phyloP scores from a whole-genome alignment of 2,113 vertebrate species.

The Coptodon bakossiorum region DNA sequence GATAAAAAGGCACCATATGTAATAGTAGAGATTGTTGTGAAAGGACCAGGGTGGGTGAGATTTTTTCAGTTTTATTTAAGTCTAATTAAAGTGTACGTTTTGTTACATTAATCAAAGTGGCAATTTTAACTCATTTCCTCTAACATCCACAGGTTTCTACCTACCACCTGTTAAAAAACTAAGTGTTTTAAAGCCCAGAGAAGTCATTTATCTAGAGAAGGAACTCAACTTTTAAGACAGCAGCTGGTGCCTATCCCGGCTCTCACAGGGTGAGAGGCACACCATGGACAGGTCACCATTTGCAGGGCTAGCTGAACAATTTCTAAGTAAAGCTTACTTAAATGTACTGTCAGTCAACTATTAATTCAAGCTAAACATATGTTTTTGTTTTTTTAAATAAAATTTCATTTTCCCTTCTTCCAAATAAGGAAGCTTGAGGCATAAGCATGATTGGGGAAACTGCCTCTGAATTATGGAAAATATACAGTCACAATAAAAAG shows the following conservation, averaged over 20 bases:
- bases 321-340: not conserved
- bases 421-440: not conserved
- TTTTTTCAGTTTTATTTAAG: not conserved
- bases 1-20: not conserved
- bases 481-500: not conserved
- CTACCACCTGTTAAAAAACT: not conserved
- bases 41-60: not conserved
- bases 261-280: not conserved
- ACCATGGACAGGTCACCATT: not conserved
- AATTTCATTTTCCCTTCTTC: not conserved
- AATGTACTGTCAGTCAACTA: not conserved
- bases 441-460: not conserved
- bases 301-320: not conserved
- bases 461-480: not conserved
- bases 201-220: not conserved
- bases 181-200: not conserved
- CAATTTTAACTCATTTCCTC: not conserved
- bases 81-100: slow-evolving; percentile 5
- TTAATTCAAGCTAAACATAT: not conserved
- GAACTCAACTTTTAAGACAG: not conserved
- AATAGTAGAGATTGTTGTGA: not conserved
- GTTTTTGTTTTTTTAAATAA: accelerated
- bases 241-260: not conserved
- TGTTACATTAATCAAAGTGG: not conserved
- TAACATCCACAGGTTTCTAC: not conserved